Conservation (phyloP, 2,888 invertebrate species). For the Agriotes lineatus region DNA sequence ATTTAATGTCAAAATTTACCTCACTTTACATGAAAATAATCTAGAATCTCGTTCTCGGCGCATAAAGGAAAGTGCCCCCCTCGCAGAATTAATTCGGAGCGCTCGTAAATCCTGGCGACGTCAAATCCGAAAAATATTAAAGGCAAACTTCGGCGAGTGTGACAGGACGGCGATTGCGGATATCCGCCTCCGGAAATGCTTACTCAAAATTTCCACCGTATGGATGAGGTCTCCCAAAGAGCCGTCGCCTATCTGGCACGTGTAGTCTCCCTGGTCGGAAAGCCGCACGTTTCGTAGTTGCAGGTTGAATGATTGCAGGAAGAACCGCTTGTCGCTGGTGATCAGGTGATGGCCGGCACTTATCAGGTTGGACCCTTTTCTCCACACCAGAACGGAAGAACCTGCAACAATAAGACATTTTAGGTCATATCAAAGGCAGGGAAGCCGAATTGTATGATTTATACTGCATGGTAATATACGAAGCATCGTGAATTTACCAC, state of each 20-base stretch:
- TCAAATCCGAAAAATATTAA: too few relatives aligned
- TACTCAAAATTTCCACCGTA: slow-evolving; percentile 71
- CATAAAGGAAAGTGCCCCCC: slow-evolving; percentile 13
- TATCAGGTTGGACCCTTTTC: slow-evolving; percentile 67
- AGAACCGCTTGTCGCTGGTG: slow-evolving; percentile 67
- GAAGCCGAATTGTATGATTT: too few relatives aligned
- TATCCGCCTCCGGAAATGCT: too few relatives aligned
- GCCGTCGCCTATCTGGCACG: slow-evolving; percentile 70
- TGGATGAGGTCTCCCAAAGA: slow-evolving; percentile 69
- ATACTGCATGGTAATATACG: too few relatives aligned
- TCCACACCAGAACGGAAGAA: slow-evolving; percentile 69
- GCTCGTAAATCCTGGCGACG: neutral
- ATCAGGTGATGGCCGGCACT: slow-evolving; percentile 70
- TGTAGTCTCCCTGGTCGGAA: slow-evolving; percentile 70
- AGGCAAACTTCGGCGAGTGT: too few relatives aligned
- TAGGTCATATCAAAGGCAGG: neutral
- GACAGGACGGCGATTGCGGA: too few relatives aligned
- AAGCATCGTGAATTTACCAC: too few relatives aligned
- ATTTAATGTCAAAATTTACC: slow-evolving; percentile 44
- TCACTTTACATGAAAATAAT: slow-evolving; percentile 42
- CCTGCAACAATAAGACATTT: slow-evolving; percentile 64
- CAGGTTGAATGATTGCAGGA: slow-evolving; percentile 68
- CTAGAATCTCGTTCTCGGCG: slow-evolving; percentile 25
- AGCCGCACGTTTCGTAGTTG: slow-evolving; percentile 69
- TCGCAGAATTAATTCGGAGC: slow-evolving; percentile 4